Evolutionary conservation across 2,113 vertebrate genomes (phyloP), one percentile per base, ranked within the genome.

Genomic region (Chlorodrepanis virens): DNA sequence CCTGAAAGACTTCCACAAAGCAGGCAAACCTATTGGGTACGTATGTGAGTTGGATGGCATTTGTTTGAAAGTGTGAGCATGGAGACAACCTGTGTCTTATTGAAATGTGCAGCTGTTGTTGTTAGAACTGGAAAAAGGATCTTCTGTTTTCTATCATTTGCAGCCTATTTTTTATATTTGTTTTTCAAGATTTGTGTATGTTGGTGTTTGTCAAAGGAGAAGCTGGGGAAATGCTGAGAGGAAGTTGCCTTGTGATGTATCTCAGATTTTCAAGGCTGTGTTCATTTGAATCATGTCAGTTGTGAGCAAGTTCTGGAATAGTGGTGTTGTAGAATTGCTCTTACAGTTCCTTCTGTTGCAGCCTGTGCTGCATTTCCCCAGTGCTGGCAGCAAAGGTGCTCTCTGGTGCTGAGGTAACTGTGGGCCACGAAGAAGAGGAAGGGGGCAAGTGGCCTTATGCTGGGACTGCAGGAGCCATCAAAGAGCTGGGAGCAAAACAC

Each of bases 1-100:
- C 56, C 94, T 99, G 70, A 98, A 97, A 92, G 98, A 98, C 25
- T 99, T 99, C 94, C 98, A 98, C 89, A 95, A 95, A 75, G 98
- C 98, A 4, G 97, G 98, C 79, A 99, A 99, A 94, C 99, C 99
- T 37, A 98, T 99, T n/a, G 99, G 99, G 99, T 99, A 76, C 0
- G 98, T 97, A 65, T 63, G 5, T 5, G 47, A 14, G 23, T 33
- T 56, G 64, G 53, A 33, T 59, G 70, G 33, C 21, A 12, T 88
- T 93, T 69, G 15, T 59, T 39, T 59, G 49, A 13, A 40, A 45
- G 18, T 14, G 12, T 44, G 56, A 56, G 52, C 31, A 3, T 40
- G 35, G 71, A 59, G 49, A 39, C 14, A 35, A 5, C 8, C 2
- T 50, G 4, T 19, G 6, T 69, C 52, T 31, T 81, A 28, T 63